Percentiles rank a stretch among this genome's conserved stretches.
Conservation (phyloP, 2,113 vertebrate species). For the Malaclemys terrapin region DNA sequence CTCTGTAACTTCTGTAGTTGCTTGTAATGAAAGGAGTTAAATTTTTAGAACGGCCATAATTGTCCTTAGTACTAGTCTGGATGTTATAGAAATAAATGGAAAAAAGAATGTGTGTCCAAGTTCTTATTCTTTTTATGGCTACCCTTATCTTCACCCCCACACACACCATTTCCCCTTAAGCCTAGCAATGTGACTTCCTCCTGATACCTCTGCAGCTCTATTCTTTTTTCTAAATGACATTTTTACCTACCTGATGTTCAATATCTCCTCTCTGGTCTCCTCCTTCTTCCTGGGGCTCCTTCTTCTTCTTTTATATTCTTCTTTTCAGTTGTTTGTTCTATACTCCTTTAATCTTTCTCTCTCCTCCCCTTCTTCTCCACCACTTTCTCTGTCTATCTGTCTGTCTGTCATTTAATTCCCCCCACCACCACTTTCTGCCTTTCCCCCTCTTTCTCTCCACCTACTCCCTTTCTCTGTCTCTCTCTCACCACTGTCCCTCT, state of each 20-base stretch:
- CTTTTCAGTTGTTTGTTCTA: slow-evolving; percentile 30
- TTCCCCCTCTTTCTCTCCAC: slow-evolving; percentile 70
- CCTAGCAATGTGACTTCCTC: slow-evolving; percentile 11
- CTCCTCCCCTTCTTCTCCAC: slow-evolving; percentile 64
- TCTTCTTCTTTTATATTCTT: slow-evolving; percentile 27
- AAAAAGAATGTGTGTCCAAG: not conserved
- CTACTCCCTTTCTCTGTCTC: slow-evolving; percentile 70
- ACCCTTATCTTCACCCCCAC: not conserved
- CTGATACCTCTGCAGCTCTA: not conserved
- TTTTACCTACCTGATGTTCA: slow-evolving; percentile 70
- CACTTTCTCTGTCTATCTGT: slow-evolving; percentile 54
- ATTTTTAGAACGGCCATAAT: not conserved
- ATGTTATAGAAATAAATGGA: not conserved
- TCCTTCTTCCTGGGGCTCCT: slow-evolving; percentile 3
- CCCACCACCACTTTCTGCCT: slow-evolving; percentile 37
- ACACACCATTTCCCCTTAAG: slow-evolving; percentile 9
- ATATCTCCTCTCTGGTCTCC: slow-evolving; percentile 31
- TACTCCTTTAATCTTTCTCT: slow-evolving; percentile 61
- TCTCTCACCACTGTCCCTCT: slow-evolving; percentile 68
- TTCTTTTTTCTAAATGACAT: slow-evolving; percentile 21
- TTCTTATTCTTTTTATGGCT: not conserved
- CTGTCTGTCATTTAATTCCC: slow-evolving; percentile 3
- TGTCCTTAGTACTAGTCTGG: not conserved
- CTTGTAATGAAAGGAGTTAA: not conserved
- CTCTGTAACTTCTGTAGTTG: not conserved